Evolutionary conservation across 2,113 vertebrate species (phyloP), one percentile per base, ranked within the genome.

Genomic region (Pungitius pungitius): DNA sequence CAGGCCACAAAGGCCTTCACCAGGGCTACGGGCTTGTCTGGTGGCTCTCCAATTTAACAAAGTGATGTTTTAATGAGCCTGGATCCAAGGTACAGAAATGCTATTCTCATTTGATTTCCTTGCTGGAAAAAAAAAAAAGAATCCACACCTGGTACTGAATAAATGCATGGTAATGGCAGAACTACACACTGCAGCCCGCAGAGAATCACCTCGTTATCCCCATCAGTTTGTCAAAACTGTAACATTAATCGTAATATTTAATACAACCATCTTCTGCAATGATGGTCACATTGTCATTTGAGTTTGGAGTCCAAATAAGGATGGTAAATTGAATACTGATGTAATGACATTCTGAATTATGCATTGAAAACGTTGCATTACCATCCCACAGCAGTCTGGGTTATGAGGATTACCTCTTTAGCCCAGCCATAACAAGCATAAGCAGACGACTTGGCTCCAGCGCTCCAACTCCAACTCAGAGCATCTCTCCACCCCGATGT

Each of bases 1-100:
- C 69, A 75, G 63, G 64, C 72, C 62, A 74, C 57, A 47, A 63
- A 71, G 73, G 69, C 62, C 61, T 76, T 80, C 63, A 69, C 39
- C 57, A 2, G 43, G 73, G 77, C 73, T 47, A 63, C 74, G 40
- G 60, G 69, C 30, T 66, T 75, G 80, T 79, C 78, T 77, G 73
- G 67, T 78, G 75, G 60, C 65, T 62, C 67, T 75, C 68, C 65
- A 80, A 40, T 80, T 82, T 75, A 77, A 83, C 81, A 51, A 84
- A 78, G 81, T 82, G 80, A 86, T 80, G 80, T 79, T 85, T 87
- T 89, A 87, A 87, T 80, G 85, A 88, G 81, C 39, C 63, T 43
- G 61, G 51, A 77, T 85, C 76, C 69, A 68, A 75, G 80, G 63
- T 62, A 89, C 43, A 65, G 58, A 76, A 45, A 71, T 70, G 49